Percentiles rank a stretch among this genome's conserved stretches.
These are phyloP conservation scores for Callithrix jacchus DNA, from an alignment of 2,113 vertebrate species.

Conservation along the genomic window DNA sequence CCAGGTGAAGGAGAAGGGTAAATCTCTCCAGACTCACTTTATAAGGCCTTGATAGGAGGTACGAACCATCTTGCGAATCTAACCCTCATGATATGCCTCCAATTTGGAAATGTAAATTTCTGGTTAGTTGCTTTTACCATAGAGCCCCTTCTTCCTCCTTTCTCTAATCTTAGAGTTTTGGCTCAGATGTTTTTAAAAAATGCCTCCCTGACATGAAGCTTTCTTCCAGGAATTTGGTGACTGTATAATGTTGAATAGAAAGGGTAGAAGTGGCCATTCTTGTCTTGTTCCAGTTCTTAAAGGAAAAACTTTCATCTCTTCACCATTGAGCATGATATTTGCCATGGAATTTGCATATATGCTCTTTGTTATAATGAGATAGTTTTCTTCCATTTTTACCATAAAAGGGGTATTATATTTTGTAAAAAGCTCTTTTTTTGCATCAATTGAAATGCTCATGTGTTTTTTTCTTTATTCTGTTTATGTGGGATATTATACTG, in stretches of 20 bases:
- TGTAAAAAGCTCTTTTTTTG: neutral
- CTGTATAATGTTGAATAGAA: neutral
- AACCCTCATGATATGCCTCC: neutral
- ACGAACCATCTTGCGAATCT: neutral
- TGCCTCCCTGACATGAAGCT: neutral
- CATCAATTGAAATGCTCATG: neutral
- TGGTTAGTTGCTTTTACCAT: neutral
- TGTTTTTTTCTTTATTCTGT: neutral
- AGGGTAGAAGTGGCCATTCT: neutral
- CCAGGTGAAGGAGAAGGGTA: neutral
- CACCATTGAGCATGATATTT: neutral
- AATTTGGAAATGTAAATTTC: conserved; percentile 21
- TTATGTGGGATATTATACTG: neutral
- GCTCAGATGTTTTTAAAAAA: neutral
- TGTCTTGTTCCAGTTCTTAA: neutral
- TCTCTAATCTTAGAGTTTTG: neutral
- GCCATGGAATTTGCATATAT: neutral
- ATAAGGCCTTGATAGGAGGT: neutral
- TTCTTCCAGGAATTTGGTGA: neutral
- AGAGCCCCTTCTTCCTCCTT: neutral
- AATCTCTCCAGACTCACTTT: neutral
- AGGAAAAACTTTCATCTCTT: neutral
- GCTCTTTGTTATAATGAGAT: neutral
- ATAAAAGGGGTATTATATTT: neutral
- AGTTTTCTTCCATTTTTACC: neutral